A percentile compares a stretch with the other conserved stretches of the same genome.
Evolutionary conservation across 2,113 vertebrate genomes (phyloP).

Genomic region (Albula glossodonta): DNA sequence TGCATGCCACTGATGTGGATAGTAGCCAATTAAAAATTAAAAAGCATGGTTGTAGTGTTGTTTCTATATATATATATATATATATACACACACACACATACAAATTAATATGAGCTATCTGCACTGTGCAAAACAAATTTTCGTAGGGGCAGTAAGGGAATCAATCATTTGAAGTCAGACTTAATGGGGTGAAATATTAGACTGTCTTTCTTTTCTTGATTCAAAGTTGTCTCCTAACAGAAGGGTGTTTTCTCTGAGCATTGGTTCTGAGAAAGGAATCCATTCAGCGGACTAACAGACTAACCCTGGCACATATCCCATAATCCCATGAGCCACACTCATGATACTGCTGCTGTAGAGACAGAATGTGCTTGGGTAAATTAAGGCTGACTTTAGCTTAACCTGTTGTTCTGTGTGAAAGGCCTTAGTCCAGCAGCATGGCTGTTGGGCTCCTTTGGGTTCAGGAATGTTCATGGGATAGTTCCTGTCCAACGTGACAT

Average conservation of each 20-base stretch:
- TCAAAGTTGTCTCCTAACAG: neutral
- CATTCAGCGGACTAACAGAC: neutral
- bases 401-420: neutral
- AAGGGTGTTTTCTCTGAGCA: neutral
- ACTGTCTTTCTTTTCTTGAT: too few relatives aligned
- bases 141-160: too few relatives aligned
- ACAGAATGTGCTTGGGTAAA: neutral
- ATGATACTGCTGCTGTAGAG: neutral
- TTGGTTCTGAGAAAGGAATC: neutral
- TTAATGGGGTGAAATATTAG: too few relatives aligned
- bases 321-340: too few relatives aligned
- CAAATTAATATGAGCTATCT: too few relatives aligned
- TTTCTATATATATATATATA: too few relatives aligned
- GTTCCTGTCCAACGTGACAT: slow-evolving; percentile 73
- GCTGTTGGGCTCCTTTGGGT: slow-evolving; percentile 61
- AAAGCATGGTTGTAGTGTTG: too few relatives aligned
- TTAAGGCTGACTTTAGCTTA: neutral
- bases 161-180: too few relatives aligned
- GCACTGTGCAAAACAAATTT: too few relatives aligned
- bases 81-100: too few relatives aligned
- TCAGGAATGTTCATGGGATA: slow-evolving; percentile 67
- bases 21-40: too few relatives aligned
- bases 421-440: slow-evolving; percentile 28
- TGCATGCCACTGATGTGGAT: too few relatives aligned
- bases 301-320: neutral